Percentiles rank a stretch among this genome's conserved stretches.
These are phyloP conservation scores for Tetramorium parvispinum DNA, from an alignment of 1,140 invertebrate species.

Conservation along the genomic window DNA sequence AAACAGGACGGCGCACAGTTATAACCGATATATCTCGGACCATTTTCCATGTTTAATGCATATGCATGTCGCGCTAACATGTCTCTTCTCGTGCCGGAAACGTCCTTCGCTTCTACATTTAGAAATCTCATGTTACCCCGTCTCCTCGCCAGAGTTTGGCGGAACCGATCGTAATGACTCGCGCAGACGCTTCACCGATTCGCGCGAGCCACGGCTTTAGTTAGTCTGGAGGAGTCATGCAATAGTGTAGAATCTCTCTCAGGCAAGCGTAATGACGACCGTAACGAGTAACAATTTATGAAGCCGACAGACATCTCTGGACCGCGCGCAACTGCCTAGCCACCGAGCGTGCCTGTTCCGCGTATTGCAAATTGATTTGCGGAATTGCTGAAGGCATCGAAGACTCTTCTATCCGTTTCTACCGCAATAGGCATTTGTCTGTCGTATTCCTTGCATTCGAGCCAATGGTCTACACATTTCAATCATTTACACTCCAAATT, in stretches of 20 bases:
- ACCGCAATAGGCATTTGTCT: constrained; percentile 13
- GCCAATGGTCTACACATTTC: neutral
- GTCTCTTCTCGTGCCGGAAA: constrained; percentile 34
- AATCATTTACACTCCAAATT: neutral
- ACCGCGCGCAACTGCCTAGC: constrained; percentile 2
- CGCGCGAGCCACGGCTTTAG: constrained; percentile 17
- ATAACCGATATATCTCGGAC: neutral
- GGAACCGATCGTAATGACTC: constrained; percentile 9
- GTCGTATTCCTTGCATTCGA: constrained; percentile 12
- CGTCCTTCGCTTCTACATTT: constrained; percentile 3
- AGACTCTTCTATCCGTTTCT: constrained; percentile 41
- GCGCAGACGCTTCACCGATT: neutral
- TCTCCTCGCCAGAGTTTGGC: neutral
- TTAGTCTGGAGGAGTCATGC: neutral
- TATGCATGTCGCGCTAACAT: constrained; percentile 2
- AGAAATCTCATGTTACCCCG: neutral
- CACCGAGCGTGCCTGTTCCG: constrained; percentile 22
- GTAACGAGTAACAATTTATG: constrained; percentile 53
- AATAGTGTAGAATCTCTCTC: constrained; percentile 31
- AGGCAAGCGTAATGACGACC: constrained; percentile 46
- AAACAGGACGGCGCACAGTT: constrained; percentile 46
- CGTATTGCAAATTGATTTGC: constrained; percentile 59
- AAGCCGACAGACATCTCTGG: constrained; percentile 39
- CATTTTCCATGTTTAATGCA: constrained; percentile 9
- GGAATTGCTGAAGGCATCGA: constrained; percentile 43